Percentiles rank a stretch among this genome's conserved stretches.
Conservation (phyloP, 1,140 invertebrate species). For the Physella acuta region DNA sequence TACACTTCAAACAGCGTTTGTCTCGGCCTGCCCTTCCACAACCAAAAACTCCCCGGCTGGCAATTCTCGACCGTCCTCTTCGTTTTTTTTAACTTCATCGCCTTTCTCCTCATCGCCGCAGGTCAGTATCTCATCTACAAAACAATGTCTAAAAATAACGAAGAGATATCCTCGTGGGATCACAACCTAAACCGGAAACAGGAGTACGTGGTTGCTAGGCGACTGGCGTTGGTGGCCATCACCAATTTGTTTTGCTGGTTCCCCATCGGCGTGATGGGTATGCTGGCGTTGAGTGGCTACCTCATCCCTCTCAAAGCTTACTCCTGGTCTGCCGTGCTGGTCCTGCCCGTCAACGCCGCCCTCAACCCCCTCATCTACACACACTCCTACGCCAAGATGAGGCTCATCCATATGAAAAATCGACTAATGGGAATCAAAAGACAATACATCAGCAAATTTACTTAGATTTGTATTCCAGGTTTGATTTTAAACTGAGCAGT, state of each 20-base stretch:
- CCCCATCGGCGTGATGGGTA: constrained; percentile 35
- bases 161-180: too few species aligned
- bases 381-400: too few species aligned
- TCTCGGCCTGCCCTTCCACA: constrained; percentile 10
- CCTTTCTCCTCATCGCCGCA: constrained; percentile 22
- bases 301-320: constrained; percentile 28
- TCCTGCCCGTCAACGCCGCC: constrained; percentile 36
- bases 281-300: constrained; percentile 26
- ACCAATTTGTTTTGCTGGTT: constrained; percentile 38
- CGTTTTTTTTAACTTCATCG: neutral
- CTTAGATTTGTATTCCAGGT: too few species aligned
- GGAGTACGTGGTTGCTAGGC: constrained; percentile 34
- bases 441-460: too few species aligned
- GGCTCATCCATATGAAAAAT: too few species aligned
- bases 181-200: neutral
- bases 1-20: constrained; percentile 24
- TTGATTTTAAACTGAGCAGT: too few species aligned
- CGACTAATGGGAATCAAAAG: too few species aligned
- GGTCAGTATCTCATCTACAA: constrained; percentile 36
- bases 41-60: neutral
- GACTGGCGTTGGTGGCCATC: constrained; percentile 30
- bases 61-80: neutral
- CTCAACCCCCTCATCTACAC: constrained; percentile 39
- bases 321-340: constrained; percentile 33
- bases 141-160: neutral